Evolutionary conservation across 2,113 vertebrate genomes (phyloP).

Genomic region (Tupaia tana): DNA sequence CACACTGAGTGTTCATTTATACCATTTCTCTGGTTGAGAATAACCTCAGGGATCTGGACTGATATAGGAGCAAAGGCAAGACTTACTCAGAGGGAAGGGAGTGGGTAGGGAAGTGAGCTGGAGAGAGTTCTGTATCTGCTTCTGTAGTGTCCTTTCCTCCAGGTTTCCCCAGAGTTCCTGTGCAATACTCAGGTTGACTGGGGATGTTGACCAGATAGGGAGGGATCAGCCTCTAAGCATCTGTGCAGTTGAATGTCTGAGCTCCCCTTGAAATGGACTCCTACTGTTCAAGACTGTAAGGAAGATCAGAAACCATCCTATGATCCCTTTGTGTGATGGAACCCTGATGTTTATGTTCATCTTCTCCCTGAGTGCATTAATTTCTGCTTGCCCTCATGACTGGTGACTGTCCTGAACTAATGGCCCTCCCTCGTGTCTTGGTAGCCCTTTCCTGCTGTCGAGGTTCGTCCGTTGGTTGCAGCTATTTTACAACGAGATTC

Average conservation of each 20-base stretch:
- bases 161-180: not conserved
- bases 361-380: not conserved
- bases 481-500: not conserved
- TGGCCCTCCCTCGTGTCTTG: not conserved
- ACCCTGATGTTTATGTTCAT: not conserved
- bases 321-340: not conserved
- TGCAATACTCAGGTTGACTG: not conserved
- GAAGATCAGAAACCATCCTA: not conserved
- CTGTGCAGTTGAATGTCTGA: not conserved
- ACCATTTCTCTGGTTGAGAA: not conserved
- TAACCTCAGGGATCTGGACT: not conserved
- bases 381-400: not conserved
- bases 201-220: not conserved
- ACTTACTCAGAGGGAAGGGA: not conserved
- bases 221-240: not conserved
- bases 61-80: not conserved
- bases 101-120: not conserved
- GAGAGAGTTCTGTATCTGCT: not conserved
- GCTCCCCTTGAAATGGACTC: not conserved
- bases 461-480: not conserved
- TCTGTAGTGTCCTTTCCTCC: not conserved
- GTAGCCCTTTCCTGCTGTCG: not conserved
- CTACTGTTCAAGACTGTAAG: not conserved
- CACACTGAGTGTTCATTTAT: not conserved
- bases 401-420: not conserved